phyloP scores from a whole-genome alignment of 2,797 vertebrate genomes.

The Phaenicophaeus curvirostris region DNA sequence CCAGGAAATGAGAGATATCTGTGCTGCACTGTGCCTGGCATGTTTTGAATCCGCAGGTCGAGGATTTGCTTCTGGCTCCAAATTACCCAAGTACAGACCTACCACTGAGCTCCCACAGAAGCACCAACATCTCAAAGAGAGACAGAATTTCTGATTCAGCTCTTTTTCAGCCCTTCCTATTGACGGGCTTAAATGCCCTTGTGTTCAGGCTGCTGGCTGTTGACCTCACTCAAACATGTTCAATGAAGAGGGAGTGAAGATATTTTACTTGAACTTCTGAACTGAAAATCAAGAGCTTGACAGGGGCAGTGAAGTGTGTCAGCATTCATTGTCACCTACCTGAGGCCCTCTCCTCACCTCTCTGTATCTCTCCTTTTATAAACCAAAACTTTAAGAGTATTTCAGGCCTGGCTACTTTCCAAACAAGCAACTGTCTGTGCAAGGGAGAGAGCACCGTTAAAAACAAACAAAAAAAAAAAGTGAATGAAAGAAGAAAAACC shows the following conservation, averaged over 20 bases:
- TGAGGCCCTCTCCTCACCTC: not conserved
- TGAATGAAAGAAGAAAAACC: not conserved
- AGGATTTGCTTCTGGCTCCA: not conserved
- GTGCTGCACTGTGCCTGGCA: not conserved
- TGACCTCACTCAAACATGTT: not conserved
- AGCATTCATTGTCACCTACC: not conserved
- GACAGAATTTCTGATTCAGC: not conserved
- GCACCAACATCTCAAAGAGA: not conserved
- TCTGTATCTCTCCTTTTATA: not conserved
- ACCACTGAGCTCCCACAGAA: not conserved
- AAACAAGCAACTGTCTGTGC: not conserved
- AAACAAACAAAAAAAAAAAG: not conserved
- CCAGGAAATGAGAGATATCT: accelerated
- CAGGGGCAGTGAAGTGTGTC: not conserved
- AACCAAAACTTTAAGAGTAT: not conserved
- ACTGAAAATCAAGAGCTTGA: not conserved
- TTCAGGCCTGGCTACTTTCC: not conserved
- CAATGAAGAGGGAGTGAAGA: not conserved
- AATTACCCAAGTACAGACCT: not conserved
- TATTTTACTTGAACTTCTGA: not conserved
- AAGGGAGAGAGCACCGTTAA: not conserved
- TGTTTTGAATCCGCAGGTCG: not conserved
- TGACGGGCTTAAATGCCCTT: not conserved
- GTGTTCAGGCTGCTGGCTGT: not conserved
- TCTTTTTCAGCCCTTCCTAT: not conserved